phyloP scores from a whole-genome alignment of 1,140 invertebrate genomes.

The Helicorthomorpha holstii region DNA sequence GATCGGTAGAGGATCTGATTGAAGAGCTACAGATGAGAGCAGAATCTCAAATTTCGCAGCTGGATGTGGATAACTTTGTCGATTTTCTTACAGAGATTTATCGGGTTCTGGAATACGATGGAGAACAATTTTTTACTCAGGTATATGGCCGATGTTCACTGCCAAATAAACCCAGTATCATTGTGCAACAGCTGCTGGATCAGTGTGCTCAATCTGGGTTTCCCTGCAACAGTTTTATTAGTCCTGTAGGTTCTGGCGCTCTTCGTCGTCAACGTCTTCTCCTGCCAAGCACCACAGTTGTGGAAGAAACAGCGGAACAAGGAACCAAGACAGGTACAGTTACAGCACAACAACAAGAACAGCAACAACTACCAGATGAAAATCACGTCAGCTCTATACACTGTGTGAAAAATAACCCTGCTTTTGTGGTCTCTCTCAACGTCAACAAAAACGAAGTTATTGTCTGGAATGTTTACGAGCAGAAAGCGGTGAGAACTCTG shows the following conservation, averaged over 20 bases:
- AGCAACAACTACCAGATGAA: background rate
- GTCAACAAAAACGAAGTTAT: conserved; percentile 53
- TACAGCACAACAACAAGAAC: no score
- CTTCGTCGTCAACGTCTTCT: background rate
- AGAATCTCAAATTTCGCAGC: no score
- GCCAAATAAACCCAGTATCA: background rate
- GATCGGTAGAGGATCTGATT: no score
- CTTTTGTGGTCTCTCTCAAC: conserved; percentile 49
- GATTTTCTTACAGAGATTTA: conserved; percentile 43
- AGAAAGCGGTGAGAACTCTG: conserved; percentile 44
- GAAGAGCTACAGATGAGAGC: no score
- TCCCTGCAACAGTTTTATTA: background rate
- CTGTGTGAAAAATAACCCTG: background rate
- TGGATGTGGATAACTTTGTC: conserved; percentile 31
- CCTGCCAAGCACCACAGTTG: background rate
- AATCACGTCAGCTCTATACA: conserved; percentile 1
- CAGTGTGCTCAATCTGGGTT: no score
- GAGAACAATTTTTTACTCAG: conserved; percentile 52
- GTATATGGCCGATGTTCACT: conserved; percentile 34
- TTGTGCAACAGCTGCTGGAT: conserved; percentile 6
- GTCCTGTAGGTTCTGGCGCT: background rate
- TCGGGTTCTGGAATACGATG: conserved; percentile 49
- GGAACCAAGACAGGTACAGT: no score
- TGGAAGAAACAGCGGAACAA: no score
- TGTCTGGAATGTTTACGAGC: conserved; percentile 41